Conservation (phyloP, 2,888 invertebrate genomes). For the Teleogryllus oceanicus region DNA sequence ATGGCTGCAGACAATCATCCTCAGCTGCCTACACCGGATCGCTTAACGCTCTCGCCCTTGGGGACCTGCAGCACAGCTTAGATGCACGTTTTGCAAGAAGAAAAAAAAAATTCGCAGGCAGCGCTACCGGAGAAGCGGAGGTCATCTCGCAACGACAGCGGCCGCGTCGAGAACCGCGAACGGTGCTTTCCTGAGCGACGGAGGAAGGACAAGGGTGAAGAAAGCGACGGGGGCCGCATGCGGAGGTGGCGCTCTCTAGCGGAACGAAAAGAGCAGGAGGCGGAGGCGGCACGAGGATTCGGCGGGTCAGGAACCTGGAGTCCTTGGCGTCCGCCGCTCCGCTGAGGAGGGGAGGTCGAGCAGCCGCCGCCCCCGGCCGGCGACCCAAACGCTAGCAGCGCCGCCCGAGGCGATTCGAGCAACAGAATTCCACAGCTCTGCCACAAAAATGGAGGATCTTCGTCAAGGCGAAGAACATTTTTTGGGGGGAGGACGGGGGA, state of each 20-base stretch:
- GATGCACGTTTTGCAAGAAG: too few relatives aligned
- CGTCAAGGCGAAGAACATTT: too few relatives aligned
- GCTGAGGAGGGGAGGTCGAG: not conserved
- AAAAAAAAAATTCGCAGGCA: too few relatives aligned
- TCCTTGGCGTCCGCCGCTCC: not conserved
- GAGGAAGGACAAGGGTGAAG: not conserved
- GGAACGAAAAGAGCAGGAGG: not conserved
- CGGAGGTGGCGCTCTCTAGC: not conserved
- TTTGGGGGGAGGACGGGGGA: too few relatives aligned
- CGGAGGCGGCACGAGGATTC: not conserved
- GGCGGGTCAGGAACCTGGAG: constrained; percentile 10
- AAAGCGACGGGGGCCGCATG: not conserved
- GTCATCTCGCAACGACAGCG: too few relatives aligned
- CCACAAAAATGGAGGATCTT: too few relatives aligned
- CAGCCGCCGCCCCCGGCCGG: not conserved
- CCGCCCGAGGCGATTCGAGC: not conserved
- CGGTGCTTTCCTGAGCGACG: not conserved
- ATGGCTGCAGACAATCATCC: too few relatives aligned
- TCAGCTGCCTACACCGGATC: too few relatives aligned
- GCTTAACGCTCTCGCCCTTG: too few relatives aligned
- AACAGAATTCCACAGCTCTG: not conserved
- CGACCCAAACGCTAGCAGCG: not conserved
- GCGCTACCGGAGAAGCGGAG: too few relatives aligned
- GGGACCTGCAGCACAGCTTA: too few relatives aligned
- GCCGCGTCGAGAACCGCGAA: not conserved